Percentiles rank a stretch among this genome's conserved stretches.
phyloP scores from a whole-genome alignment of 2,888 invertebrate species.

The Tinea pellionella region DNA sequence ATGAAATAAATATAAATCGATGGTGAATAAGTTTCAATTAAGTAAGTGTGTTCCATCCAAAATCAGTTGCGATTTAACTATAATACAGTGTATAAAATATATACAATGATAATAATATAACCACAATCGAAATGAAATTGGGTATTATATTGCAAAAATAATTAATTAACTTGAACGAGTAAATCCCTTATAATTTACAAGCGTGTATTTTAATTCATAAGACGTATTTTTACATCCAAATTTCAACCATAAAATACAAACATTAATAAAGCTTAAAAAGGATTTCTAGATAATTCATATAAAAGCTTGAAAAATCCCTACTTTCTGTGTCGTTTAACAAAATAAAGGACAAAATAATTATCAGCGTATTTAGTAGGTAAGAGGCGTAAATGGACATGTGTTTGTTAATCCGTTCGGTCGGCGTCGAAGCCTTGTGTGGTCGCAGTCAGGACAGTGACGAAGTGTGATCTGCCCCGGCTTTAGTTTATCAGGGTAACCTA shows the following conservation, averaged over 20 bases:
- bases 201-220: not conserved
- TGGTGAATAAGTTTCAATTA: too few relatives aligned
- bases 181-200: not conserved
- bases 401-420: conserved; percentile 18
- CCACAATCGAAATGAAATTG: not conserved
- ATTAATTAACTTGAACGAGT: not conserved
- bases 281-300: not conserved
- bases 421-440: conserved; percentile 30
- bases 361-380: not conserved
- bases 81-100: too few relatives aligned
- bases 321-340: conserved; percentile 4
- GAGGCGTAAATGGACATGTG: conserved; percentile 6
- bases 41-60: too few relatives aligned
- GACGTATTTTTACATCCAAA: not conserved
- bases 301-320: not conserved
- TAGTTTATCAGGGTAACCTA: conserved; percentile 25
- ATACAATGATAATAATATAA: not conserved
- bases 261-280: conserved; percentile 10
- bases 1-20: too few relatives aligned
- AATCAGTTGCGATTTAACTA: too few relatives aligned
- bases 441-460: conserved; percentile 45
- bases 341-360: not conserved
- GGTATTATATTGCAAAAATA: not conserved
- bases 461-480: conserved; percentile 32
- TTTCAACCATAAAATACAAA: not conserved